These are phyloP conservation scores for Lepus europaeus DNA, from an alignment of 2,113 vertebrate species.

Conservation along the genomic window DNA sequence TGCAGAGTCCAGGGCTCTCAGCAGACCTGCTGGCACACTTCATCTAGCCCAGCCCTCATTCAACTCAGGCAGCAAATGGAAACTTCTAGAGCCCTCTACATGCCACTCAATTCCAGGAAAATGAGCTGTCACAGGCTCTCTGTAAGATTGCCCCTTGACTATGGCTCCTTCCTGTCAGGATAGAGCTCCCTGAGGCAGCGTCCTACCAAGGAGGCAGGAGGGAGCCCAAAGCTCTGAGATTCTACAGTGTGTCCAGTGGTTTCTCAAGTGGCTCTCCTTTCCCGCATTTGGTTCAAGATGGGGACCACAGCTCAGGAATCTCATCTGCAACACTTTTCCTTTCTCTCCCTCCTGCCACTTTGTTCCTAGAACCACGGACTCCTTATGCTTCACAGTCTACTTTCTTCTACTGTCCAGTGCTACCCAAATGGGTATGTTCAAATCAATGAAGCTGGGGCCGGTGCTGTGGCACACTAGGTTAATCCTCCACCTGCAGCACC, in stretches of 20 bases:
- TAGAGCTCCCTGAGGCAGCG: too few relatives aligned
- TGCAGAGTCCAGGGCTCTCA: not conserved
- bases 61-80: not conserved
- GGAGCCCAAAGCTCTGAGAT: not conserved
- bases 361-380: not conserved
- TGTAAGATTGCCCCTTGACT: not conserved
- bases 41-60: not conserved
- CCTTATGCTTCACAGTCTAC: not conserved
- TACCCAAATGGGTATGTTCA: not conserved
- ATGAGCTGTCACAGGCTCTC: not conserved
- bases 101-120: not conserved
- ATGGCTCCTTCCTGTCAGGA: not conserved
- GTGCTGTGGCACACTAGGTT: too few relatives aligned
- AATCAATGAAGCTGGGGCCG: not conserved
- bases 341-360: not conserved
- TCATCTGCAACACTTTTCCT: not conserved
- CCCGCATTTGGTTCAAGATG: not conserved
- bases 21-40: not conserved
- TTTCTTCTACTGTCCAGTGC: not conserved
- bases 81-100: conserved; percentile 14
- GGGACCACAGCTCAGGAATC: not conserved
- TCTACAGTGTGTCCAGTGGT: not conserved
- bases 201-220: not conserved
- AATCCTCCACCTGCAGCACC: too few relatives aligned
- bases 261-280: not conserved